Evolutionary conservation across 2,797 vertebrate genomes (phyloP).

Genomic region (Diceros bicornis): DNA sequence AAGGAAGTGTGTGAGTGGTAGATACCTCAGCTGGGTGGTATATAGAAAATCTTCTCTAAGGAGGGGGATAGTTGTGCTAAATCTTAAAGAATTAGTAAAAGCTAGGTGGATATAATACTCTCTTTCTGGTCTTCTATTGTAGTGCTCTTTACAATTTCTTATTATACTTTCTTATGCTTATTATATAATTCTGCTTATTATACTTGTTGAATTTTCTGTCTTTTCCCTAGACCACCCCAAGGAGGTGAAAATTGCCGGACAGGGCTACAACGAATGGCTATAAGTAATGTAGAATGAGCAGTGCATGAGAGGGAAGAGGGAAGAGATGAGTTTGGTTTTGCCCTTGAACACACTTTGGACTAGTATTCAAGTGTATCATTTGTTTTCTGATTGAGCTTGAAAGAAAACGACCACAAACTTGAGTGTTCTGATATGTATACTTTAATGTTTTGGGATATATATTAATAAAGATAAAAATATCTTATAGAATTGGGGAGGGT

Average conservation of each 20-base stretch:
- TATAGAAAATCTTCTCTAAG: not conserved
- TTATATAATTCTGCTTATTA: not conserved
- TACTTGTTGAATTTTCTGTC: not conserved
- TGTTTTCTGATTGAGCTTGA: not conserved
- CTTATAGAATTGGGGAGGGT: not conserved
- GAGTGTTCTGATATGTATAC: not conserved
- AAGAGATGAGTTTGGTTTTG: not conserved
- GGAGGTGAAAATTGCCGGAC: not conserved
- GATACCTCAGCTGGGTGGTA: not conserved
- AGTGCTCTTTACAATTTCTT: not conserved
- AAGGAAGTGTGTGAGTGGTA: not conserved
- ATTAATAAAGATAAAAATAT: not conserved
- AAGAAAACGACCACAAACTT: not conserved
- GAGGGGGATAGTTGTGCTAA: not conserved
- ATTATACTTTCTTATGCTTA: not conserved
- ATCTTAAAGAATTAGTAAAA: not conserved
- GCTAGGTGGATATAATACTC: not conserved
- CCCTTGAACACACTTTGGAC: not conserved
- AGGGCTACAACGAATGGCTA: not conserved
- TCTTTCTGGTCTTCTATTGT: not conserved
- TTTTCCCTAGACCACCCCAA: not conserved
- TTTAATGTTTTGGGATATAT: not conserved
- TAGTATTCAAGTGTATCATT: not conserved
- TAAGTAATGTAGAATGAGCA: not conserved
- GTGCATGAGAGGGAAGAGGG: accelerated